Evolutionary conservation across 2,888 invertebrate genomes (phyloP), one percentile per base, ranked within the genome.

Genomic region (Drosophila pseudotakahashii): DNA sequence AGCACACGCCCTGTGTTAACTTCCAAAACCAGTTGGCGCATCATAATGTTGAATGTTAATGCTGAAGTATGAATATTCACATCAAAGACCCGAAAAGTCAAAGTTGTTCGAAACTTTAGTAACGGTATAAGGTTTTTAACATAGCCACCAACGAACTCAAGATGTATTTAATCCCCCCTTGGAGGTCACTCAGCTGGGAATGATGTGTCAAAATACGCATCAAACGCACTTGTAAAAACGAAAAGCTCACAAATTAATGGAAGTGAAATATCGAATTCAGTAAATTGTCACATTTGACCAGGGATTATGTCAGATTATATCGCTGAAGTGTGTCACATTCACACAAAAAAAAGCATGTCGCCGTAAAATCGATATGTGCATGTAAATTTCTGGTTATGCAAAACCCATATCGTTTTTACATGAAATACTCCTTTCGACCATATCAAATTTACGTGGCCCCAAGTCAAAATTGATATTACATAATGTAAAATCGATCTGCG

Each of bases 151-250:
- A n/a, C 52, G 61, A 63, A 75, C 58, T 58, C 63, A 42, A 36
- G 45, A 48, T 44, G 50, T 53, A 45, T 67, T 66, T 67, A 63
- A 58, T 16, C 54, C 19, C 26, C 14, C 45, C 42, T 48, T 55
- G 58, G 63, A 86, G 83, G 86, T 45, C 58, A 13, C 58, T 50
- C 34, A 62, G 74, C 62, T 4, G 60, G 51, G 39, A 23, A 61
- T 62, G 52, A 78, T 44, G 59, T 81, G 78, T 80, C 73, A 74
- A 83, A 77, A 79, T 61, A 66, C 54, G 39, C 50, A 52, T 61
- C 55, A 51, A 66, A 68, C 62, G 66, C 45, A 73, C 71, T 58
- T 59, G 75, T 62, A 41, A 60, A 36, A 45, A 52, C 34, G 47
- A 19, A 11, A 51, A 54, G 60, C 52, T 57, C 47, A 30, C 53